Conservation (phyloP, 2,888 invertebrate genomes). For the Dynastes maya region DNA sequence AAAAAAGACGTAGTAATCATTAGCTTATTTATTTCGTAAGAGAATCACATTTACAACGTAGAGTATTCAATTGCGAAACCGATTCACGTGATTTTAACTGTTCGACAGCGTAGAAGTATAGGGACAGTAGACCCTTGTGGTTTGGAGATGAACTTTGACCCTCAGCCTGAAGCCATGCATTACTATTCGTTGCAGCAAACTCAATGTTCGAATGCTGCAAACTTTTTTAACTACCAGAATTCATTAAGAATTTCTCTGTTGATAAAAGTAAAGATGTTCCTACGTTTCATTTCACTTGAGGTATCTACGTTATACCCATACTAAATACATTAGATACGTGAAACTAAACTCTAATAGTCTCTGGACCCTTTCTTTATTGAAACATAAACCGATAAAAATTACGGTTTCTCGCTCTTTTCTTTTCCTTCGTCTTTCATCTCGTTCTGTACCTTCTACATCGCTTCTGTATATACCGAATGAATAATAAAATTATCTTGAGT, state of each 20-base stretch:
- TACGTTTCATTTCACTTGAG: conserved; percentile 70
- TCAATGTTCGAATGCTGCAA: conserved; percentile 69
- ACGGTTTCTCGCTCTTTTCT: conserved; percentile 8
- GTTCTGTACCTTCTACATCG: background rate
- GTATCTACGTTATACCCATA: conserved; percentile 67
- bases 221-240: conserved; percentile 71
- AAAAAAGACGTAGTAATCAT: conserved; percentile 40
- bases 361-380: conserved; percentile 47
- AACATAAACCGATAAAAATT: conserved; percentile 48
- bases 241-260: conserved; percentile 70
- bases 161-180: conserved; percentile 65
- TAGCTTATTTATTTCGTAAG: conserved; percentile 57
- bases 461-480: background rate
- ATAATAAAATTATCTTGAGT: too few species aligned
- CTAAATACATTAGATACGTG: conserved; percentile 63
- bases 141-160: conserved; percentile 66
- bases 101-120: conserved; percentile 51
- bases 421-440: background rate
- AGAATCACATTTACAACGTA: conserved; percentile 40
- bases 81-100: conserved; percentile 60
- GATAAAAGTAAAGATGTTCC: conserved; percentile 70
- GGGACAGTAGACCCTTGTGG: conserved; percentile 59
- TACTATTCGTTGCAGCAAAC: conserved; percentile 70
- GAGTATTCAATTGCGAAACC: conserved; percentile 58
- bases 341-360: conserved; percentile 51